A percentile compares a stretch with the other conserved stretches of the same genome.
Evolutionary conservation across 1,140 invertebrate genomes (phyloP).

Genomic region (Chymomyza costata): DNA sequence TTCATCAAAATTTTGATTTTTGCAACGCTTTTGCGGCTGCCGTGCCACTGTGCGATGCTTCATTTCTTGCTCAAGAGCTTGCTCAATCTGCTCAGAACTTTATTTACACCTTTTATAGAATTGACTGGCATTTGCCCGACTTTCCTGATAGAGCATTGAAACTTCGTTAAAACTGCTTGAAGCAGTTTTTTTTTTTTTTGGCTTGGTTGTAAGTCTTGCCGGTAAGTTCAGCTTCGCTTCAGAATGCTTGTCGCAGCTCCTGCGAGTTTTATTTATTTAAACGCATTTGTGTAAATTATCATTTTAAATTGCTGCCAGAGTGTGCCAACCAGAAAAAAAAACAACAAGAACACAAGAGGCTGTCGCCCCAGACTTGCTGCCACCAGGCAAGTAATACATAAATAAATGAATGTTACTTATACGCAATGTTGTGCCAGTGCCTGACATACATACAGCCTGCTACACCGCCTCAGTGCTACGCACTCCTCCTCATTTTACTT

Average conservation of each 20-base stretch:
- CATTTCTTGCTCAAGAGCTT: too few species aligned
- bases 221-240: too few species aligned
- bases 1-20: too few species aligned
- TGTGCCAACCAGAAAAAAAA: conserved; percentile 12
- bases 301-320: conserved; percentile 66
- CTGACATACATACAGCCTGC: conserved; percentile 23
- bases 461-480: neutral
- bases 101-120: too few species aligned
- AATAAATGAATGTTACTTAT: conserved; percentile 69
- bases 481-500: conserved; percentile 48
- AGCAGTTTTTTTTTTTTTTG: too few species aligned
- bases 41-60: too few species aligned
- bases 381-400: conserved; percentile 54
- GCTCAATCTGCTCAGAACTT: too few species aligned
- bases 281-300: conserved; percentile 73
- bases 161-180: too few species aligned
- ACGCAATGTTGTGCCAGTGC: conserved; percentile 26
- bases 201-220: too few species aligned
- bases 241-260: conserved; percentile 1
- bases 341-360: neutral
- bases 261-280: conserved; percentile 69
- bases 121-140: too few species aligned
- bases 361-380: neutral
- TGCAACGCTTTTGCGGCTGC: too few species aligned
- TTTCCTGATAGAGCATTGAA: too few species aligned